Conservation (phyloP, 2,888 invertebrate species). For the Tromatobia lineatoria region DNA sequence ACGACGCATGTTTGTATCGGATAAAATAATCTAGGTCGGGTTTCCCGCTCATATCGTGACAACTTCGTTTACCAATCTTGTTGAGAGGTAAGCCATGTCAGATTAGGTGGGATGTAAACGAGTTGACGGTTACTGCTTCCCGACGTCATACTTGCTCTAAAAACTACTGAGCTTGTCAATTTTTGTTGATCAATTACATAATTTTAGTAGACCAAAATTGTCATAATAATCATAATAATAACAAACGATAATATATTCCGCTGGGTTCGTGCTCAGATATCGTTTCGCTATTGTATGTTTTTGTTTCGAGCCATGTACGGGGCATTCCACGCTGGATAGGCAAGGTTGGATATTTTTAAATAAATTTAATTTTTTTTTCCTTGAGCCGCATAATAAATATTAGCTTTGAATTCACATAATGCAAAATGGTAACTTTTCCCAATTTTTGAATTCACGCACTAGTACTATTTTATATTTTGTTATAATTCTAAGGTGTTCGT, state of each 20-base stretch:
- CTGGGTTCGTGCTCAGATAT: constrained; percentile 19
- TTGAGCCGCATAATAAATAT: too few species aligned
- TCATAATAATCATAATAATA: constrained; percentile 22
- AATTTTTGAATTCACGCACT: too few species aligned
- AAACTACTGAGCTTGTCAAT: constrained; percentile 58
- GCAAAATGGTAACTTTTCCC: too few species aligned
- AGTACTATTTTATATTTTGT: too few species aligned
- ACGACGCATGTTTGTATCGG: constrained; percentile 10
- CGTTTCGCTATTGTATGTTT: constrained; percentile 37
- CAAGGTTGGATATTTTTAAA: too few species aligned
- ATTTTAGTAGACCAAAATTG: constrained; percentile 23
- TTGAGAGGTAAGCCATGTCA: constrained; percentile 47
- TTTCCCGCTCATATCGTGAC: constrained; percentile 44
- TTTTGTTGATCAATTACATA: constrained; percentile 59
- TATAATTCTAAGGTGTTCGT: too few species aligned
- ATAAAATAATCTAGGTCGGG: constrained; percentile 49
- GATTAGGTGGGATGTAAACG: constrained; percentile 62
- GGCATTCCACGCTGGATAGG: neutral
- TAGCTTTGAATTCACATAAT: too few species aligned
- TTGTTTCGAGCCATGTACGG: constrained; percentile 6
- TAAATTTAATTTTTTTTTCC: too few species aligned
- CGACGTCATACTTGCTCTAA: constrained; percentile 7
- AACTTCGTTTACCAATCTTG: constrained; percentile 56
- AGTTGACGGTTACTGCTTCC: constrained; percentile 36
- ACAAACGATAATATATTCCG: constrained; percentile 8